These are phyloP conservation scores for Lamellibrachia columna DNA, from an alignment of 2,888 invertebrate species.

Conservation along the genomic window DNA sequence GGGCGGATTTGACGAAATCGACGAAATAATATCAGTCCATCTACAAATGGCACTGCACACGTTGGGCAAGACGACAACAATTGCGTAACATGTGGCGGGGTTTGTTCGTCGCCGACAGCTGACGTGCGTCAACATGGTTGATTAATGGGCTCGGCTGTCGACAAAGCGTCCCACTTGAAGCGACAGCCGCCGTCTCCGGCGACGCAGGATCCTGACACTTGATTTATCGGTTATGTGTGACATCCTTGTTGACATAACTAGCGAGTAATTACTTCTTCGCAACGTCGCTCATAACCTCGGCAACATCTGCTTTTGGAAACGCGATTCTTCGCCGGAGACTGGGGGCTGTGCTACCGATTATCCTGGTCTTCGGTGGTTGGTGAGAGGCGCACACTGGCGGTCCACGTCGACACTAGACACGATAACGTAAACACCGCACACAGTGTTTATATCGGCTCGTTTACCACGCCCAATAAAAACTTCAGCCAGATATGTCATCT, in stretches of 20 bases:
- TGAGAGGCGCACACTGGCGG: neutral
- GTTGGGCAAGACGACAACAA: neutral
- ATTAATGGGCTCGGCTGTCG: neutral
- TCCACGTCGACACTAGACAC: neutral
- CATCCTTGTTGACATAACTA: neutral
- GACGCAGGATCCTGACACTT: neutral
- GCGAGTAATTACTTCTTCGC: neutral
- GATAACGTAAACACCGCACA: neutral
- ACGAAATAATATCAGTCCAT: neutral
- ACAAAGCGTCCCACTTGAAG: neutral
- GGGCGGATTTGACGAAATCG: neutral
- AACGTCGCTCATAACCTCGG: neutral
- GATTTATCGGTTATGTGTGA: neutral
- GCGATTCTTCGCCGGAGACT: neutral
- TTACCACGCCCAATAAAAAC: neutral
- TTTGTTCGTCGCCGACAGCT: neutral
- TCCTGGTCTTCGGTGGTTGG: neutral
- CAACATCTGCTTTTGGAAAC: neutral
- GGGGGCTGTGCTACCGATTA: neutral
- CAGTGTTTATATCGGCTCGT: neutral
- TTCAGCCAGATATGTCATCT: neutral
- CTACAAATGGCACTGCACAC: neutral
- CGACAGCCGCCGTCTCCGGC: neutral
- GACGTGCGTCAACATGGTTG: slow-evolving; percentile 6
- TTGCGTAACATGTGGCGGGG: neutral